Evolutionary conservation across 1,140 invertebrate species (phyloP).

Genomic region (Megathymus violae): DNA sequence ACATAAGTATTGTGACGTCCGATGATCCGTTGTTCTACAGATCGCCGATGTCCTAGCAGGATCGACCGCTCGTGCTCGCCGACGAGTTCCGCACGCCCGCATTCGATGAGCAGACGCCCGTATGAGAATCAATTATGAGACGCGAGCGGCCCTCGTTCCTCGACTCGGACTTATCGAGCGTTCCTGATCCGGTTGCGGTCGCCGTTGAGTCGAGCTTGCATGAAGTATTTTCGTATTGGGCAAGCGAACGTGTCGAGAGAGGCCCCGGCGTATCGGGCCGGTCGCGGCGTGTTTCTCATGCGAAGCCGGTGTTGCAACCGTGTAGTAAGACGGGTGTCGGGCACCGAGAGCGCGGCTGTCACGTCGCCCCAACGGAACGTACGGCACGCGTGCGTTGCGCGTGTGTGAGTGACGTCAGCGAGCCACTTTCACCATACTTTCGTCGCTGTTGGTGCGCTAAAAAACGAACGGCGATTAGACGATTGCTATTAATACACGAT

Average conservation of each 20-base stretch:
- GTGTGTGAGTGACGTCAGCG: constrained; percentile 79
- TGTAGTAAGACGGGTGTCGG: constrained; percentile 61
- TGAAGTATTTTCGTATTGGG: constrained; percentile 58
- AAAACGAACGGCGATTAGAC: constrained; percentile 73
- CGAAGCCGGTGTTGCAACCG: constrained; percentile 66
- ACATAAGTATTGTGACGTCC: constrained; percentile 32
- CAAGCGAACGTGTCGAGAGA: constrained; percentile 78
- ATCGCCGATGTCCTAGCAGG: constrained; percentile 42
- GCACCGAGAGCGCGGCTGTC: constrained; percentile 56
- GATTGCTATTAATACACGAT: constrained; percentile 71
- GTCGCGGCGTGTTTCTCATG: constrained; percentile 67
- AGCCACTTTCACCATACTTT: constrained; percentile 82
- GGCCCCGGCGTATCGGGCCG: constrained; percentile 66
- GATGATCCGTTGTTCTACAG: constrained; percentile 32
- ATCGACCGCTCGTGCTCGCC: constrained; percentile 43
- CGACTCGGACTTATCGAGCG: constrained; percentile 30
- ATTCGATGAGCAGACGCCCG: constrained; percentile 57
- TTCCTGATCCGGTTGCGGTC: constrained; percentile 18
- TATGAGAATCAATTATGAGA: constrained; percentile 58
- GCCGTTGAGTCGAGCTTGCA: constrained; percentile 34
- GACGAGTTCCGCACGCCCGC: constrained; percentile 48
- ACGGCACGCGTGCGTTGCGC: constrained; percentile 61
- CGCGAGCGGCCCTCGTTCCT: constrained; percentile 50
- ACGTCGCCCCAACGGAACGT: constrained; percentile 46
- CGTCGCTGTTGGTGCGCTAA: constrained; percentile 77